Conservation (phyloP, 2,113 vertebrate genomes). For the Dendrocopos noguchii region DNA sequence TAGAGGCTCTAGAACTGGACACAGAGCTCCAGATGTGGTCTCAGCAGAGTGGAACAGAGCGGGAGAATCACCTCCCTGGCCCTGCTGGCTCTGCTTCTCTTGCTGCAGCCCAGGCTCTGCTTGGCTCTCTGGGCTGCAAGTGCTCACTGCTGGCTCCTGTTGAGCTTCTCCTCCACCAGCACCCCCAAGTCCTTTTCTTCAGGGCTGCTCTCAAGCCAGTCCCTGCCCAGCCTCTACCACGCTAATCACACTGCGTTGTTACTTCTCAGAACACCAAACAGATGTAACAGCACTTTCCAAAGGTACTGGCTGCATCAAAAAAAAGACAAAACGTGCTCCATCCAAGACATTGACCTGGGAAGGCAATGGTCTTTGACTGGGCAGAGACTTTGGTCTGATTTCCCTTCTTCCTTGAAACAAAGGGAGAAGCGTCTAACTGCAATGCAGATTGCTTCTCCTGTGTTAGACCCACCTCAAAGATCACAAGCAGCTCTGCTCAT, state of each 20-base stretch:
- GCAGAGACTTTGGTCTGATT: not conserved
- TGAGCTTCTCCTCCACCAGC: no score
- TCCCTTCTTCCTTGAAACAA: conserved; percentile 40
- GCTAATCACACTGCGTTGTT: not conserved
- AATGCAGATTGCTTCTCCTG: conserved; percentile 53
- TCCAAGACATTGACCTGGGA: not conserved
- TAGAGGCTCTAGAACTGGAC: no score
- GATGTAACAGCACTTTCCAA: not conserved
- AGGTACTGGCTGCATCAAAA: not conserved
- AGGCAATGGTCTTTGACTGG: conserved; percentile 16
- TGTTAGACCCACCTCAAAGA: conserved; percentile 32
- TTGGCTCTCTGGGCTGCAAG: no score
- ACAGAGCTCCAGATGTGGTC: no score
- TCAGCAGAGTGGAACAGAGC: no score
- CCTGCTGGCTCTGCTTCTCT: no score
- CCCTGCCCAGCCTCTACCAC: no score
- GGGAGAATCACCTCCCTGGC: no score
- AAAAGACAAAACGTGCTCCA: not conserved
- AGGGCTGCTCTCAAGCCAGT: no score
- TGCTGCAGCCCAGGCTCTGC: no score
- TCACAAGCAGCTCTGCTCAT: not conserved
- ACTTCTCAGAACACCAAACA: not conserved
- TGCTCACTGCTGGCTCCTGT: no score
- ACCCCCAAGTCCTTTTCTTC: no score
- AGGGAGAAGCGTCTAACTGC: conserved; percentile 36